Evolutionary conservation across 2,797 vertebrate genomes (phyloP), one percentile per base, ranked within the genome.

Genomic region (Malacoctenus gilli): DNA sequence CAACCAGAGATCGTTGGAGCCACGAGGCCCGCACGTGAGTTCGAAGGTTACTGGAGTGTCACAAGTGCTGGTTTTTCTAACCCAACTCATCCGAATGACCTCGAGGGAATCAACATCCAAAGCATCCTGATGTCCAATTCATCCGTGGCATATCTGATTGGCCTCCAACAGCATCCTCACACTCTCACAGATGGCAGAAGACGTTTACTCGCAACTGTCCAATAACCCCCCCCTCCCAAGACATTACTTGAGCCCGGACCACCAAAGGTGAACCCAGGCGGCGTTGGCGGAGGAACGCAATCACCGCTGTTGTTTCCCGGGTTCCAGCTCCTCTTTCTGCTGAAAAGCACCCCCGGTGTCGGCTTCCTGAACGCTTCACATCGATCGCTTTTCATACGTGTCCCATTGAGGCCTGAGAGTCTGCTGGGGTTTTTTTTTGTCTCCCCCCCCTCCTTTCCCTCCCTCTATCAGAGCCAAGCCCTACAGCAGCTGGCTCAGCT

Each of bases 401-500:
- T 47, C 52, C 54, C 69, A 43, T 25, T 0, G 21, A 65, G 46
- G 38, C 37, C 56, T 21, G 25, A 47, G 63, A 72, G 39, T 53
- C 36, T 37, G 64, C 15, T 25, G 57, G 41, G 68, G 78, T n/a
- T n/a, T n/a, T n/a, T n/a, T n/a, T n/a, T n/a, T 28, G 6, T 28
- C 9, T 28, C 9, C 1, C 1, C 9, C 9, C 9, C 69, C 62
- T 30, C n/a, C n/a, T 28, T 28, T 28, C 9, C 9, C 1, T 3
- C 9, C 9, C 9, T 72, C 62, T 30, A 65, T 70, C 65, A 38
- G 52, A 67, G 49, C 41, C 42, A 58, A 66, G 49, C 46, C 39
- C 65, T 20, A 7, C 38, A 65, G 72, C 82, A 82, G 79, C 80
- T 78, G 79, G 55, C 57, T 61, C 55, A 38, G 4, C 58, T 69